A percentile compares a stretch with the other conserved stretches of the same genome.
Evolutionary conservation across 2,888 invertebrate genomes (phyloP).

Genomic region (Orthosia gracilis): DNA sequence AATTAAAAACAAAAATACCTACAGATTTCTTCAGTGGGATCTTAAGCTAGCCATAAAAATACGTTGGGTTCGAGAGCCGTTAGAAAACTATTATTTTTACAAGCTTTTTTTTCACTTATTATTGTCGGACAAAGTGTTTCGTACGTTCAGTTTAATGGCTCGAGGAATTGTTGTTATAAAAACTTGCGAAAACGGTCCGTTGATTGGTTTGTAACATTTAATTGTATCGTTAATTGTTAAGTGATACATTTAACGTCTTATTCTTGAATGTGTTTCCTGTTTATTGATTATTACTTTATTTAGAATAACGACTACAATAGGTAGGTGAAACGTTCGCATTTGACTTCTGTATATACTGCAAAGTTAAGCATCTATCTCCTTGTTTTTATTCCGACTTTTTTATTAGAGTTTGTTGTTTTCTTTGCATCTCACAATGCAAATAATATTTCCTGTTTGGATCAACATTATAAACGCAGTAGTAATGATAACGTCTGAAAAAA

Average conservation of each 20-base stretch:
- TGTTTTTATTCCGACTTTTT: too few species aligned
- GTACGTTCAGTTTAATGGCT: slow-evolving; percentile 53
- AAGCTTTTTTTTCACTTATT: slow-evolving; percentile 35
- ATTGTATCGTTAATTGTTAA: slow-evolving; percentile 46
- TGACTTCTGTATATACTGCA: not conserved
- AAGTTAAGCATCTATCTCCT: not conserved
- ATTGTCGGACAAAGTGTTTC: slow-evolving; percentile 47
- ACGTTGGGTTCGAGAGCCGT: slow-evolving; percentile 52
- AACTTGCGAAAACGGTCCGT: slow-evolving; percentile 49
- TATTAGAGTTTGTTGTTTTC: too few species aligned
- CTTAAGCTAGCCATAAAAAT: slow-evolving; percentile 36
- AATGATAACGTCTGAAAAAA: too few species aligned
- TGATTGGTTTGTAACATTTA: slow-evolving; percentile 49
- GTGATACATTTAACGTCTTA: slow-evolving; percentile 50
- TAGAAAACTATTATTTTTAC: slow-evolving; percentile 53
- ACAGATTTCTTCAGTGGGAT: too few species aligned
- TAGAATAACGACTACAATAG: not conserved
- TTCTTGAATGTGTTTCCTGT: slow-evolving; percentile 25
- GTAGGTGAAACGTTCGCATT: not conserved
- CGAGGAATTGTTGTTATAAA: slow-evolving; percentile 55
- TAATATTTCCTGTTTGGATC: too few species aligned
- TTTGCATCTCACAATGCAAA: too few species aligned
- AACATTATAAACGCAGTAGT: too few species aligned
- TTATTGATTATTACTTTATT: slow-evolving; percentile 37
- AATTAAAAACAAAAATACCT: too few species aligned